Conservation (phyloP, 1,140 invertebrate genomes). For the Pogonomyrmex californicus region DNA sequence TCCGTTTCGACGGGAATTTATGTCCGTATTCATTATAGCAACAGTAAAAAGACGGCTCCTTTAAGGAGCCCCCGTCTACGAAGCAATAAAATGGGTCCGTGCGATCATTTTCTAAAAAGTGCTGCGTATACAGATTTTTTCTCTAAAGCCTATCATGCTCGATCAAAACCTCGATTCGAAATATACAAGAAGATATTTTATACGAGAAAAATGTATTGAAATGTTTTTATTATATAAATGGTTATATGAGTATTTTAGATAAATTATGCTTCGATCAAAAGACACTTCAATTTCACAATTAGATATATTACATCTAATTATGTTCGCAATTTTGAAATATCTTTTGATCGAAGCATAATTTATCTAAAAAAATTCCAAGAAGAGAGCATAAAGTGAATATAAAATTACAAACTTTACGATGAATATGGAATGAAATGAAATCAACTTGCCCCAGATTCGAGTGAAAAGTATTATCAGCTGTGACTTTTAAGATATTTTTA, state of each 20-base stretch:
- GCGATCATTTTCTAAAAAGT: constrained; percentile 55
- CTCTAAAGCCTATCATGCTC: constrained; percentile 4
- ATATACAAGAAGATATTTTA: constrained; percentile 3
- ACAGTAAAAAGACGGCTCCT: constrained; percentile 54
- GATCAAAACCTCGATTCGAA: constrained; percentile 7
- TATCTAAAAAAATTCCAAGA: neutral
- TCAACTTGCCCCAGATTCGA: neutral
- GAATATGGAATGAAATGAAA: neutral
- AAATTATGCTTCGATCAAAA: constrained; percentile 1
- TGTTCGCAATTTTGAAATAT: neutral
- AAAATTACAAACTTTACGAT: neutral
- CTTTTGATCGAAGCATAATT: neutral
- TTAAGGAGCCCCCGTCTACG: constrained; percentile 24
- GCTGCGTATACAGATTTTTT: constrained; percentile 37
- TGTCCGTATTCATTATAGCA: constrained; percentile 66
- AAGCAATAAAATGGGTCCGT: constrained; percentile 47
- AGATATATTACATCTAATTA: neutral
- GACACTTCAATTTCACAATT: neutral
- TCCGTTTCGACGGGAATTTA: constrained; percentile 49
- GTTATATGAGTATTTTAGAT: neutral
- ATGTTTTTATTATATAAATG: neutral
- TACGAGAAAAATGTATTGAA: neutral
- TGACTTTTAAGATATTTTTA: neutral
- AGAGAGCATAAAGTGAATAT: neutral
- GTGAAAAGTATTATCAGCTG: neutral